Conservation (phyloP, 1,140 invertebrate genomes). For the Microplitis mediator region DNA sequence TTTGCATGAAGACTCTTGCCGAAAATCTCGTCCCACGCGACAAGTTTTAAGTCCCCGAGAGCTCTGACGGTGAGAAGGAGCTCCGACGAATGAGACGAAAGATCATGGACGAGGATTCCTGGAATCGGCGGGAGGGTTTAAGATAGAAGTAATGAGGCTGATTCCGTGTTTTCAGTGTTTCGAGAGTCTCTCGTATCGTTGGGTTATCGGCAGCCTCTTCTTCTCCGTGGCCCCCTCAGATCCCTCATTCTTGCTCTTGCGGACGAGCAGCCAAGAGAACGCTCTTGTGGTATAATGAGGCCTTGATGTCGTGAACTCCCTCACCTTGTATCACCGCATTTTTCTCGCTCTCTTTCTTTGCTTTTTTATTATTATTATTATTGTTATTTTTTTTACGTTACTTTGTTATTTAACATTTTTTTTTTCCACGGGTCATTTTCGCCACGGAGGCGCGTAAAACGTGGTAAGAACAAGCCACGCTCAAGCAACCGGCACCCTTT, state of each 20-base stretch:
- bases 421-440: slow-evolving; percentile 10
- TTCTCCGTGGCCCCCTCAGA: slow-evolving; percentile 26
- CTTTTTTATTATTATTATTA: slow-evolving; percentile 15
- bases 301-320: slow-evolving; percentile 48
- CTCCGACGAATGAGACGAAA: slow-evolving; percentile 48
- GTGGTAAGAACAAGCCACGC: slow-evolving; percentile 10
- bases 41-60: slow-evolving; percentile 22
- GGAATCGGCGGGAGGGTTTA: slow-evolving; percentile 42
- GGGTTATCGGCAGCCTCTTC: slow-evolving; percentile 50
- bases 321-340: slow-evolving; percentile 33
- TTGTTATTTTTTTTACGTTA: slow-evolving; percentile 29
- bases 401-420: neutral
- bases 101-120: slow-evolving; percentile 51
- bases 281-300: slow-evolving; percentile 48
- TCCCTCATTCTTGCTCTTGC: slow-evolving; percentile 3
- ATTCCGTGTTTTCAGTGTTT: slow-evolving; percentile 57
- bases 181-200: slow-evolving; percentile 46
- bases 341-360: slow-evolving; percentile 13
- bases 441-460: slow-evolving; percentile 1
- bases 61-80: slow-evolving; percentile 32
- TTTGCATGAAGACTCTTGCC: slow-evolving; percentile 36
- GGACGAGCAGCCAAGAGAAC: neutral
- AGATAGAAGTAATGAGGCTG: slow-evolving; percentile 60
- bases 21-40: slow-evolving; percentile 32
- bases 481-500: slow-evolving; percentile 19